A percentile compares a stretch with the other conserved stretches of the same genome.
These are phyloP conservation scores for Brachionus sp. DNA, from an alignment of 1,140 invertebrate species.

Conservation along the genomic window DNA sequence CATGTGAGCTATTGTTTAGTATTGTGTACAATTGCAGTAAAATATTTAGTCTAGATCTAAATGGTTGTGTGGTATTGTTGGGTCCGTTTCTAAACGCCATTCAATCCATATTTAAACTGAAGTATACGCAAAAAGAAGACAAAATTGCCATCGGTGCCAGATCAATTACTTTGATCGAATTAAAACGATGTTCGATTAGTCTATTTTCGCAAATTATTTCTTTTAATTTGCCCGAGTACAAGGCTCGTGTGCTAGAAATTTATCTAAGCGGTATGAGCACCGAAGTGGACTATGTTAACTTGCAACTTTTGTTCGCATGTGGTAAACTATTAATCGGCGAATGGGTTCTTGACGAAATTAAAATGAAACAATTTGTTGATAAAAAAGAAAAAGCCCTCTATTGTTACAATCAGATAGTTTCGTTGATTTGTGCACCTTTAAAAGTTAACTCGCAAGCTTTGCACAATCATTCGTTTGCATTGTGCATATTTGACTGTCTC, in stretches of 20 bases:
- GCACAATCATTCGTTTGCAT: slow-evolving; percentile 44
- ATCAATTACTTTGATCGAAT: slow-evolving; percentile 61
- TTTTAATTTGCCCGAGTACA: slow-evolving; percentile 59
- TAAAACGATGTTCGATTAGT: slow-evolving; percentile 83
- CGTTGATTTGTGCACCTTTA: slow-evolving; percentile 36
- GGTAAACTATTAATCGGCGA: slow-evolving; percentile 36
- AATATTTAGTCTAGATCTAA: slow-evolving; percentile 80
- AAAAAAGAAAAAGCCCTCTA: slow-evolving; percentile 43
- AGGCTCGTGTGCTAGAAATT: not conserved
- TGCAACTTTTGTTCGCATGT: slow-evolving; percentile 20
- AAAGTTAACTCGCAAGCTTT: slow-evolving; percentile 3
- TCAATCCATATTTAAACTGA: slow-evolving; percentile 60
- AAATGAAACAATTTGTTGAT: not conserved
- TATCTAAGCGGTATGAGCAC: not conserved
- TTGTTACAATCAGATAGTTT: slow-evolving; percentile 43
- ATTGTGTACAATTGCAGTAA: slow-evolving; percentile 60
- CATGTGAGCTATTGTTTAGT: slow-evolving; percentile 48
- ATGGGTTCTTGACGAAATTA: slow-evolving; percentile 16
- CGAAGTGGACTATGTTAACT: not conserved
- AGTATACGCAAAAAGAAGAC: slow-evolving; percentile 49
- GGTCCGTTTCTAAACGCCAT: slow-evolving; percentile 82
- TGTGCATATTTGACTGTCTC: slow-evolving; percentile 29
- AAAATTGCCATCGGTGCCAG: slow-evolving; percentile 46
- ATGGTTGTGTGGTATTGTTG: slow-evolving; percentile 83
- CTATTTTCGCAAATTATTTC: slow-evolving; percentile 82